Conservation (phyloP, 2,888 invertebrate genomes). For the Capitulum mitella region DNA sequence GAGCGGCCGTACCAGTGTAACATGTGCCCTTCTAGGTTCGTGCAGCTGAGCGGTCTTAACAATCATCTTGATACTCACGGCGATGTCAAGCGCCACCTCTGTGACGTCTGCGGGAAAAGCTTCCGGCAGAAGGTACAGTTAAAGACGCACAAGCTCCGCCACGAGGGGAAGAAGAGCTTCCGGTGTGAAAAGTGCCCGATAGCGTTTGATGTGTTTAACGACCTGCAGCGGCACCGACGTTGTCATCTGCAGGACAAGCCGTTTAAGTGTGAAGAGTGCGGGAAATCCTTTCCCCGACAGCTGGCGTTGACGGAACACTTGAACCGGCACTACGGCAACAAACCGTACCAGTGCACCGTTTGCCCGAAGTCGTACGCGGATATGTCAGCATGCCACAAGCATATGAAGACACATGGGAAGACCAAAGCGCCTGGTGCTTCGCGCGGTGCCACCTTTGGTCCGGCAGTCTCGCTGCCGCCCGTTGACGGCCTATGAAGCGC, state of each 20-base stretch:
- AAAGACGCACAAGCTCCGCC: background rate
- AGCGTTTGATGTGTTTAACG: conserved; percentile 38
- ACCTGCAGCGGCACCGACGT: background rate
- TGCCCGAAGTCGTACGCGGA: background rate
- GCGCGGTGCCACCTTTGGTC: no score
- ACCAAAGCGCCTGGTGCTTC: no score
- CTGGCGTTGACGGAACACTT: conserved; percentile 45
- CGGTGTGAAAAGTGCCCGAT: background rate
- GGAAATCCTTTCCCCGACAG: conserved; percentile 42
- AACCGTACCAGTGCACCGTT: conserved; percentile 41
- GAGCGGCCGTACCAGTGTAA: conserved; percentile 44
- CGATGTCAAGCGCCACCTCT: background rate
- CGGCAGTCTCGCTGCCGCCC: no score
- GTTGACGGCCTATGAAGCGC: no score
- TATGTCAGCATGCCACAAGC: background rate
- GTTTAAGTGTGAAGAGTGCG: conserved; percentile 37
- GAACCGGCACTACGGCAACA: conserved; percentile 43
- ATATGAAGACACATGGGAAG: background rate
- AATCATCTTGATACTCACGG: background rate
- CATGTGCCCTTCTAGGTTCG: conserved; percentile 39
- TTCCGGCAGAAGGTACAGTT: background rate
- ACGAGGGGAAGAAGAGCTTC: background rate
- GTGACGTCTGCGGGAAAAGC: background rate
- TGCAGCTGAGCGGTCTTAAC: conserved; percentile 26
- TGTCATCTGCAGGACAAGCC: conserved; percentile 36